These are phyloP conservation scores for Xestobium rufovillosum DNA, from an alignment of 2,888 invertebrate genomes.

Conservation along the genomic window DNA sequence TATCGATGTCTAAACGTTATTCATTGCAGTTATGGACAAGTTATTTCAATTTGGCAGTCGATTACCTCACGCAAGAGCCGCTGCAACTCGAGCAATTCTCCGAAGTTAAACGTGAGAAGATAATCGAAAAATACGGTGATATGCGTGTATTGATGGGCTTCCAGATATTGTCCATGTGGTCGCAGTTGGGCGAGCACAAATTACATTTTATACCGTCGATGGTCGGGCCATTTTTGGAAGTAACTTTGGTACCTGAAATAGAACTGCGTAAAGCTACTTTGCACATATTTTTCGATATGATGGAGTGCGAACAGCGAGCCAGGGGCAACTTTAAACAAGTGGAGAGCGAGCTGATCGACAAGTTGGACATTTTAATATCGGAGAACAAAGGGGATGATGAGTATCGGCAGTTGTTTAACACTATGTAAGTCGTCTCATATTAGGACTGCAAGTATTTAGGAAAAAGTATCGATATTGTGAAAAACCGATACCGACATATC, in stretches of 20 bases:
- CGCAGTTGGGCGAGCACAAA: slow-evolving; percentile 76
- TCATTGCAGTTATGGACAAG: slow-evolving; percentile 52
- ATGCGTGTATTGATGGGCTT: slow-evolving; percentile 91
- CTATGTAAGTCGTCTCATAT: slow-evolving; percentile 68
- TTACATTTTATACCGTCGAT: slow-evolving; percentile 85
- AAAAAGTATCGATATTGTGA: no score
- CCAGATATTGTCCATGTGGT: slow-evolving; percentile 89
- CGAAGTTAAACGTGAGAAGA: slow-evolving; percentile 69
- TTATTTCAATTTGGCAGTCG: slow-evolving; percentile 73
- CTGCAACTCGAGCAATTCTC: slow-evolving; percentile 75
- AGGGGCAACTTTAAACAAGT: slow-evolving; percentile 85
- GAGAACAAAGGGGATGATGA: slow-evolving; percentile 93
- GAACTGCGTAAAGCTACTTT: slow-evolving; percentile 82
- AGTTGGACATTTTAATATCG: slow-evolving; percentile 84
- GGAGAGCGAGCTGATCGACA: slow-evolving; percentile 89
- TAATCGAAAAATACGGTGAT: slow-evolving; percentile 73
- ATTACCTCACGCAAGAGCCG: slow-evolving; percentile 72
- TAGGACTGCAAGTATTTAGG: no score
- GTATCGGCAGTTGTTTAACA: slow-evolving; percentile 86
- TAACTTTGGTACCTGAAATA: slow-evolving; percentile 81
- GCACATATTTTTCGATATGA: slow-evolving; percentile 90
- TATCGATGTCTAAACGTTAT: background rate
- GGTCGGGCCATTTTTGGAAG: slow-evolving; percentile 89
- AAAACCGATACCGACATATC: no score
- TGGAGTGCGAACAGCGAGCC: slow-evolving; percentile 81